phyloP scores from a whole-genome alignment of 2,888 invertebrate species.

The Aphrophora alni region DNA sequence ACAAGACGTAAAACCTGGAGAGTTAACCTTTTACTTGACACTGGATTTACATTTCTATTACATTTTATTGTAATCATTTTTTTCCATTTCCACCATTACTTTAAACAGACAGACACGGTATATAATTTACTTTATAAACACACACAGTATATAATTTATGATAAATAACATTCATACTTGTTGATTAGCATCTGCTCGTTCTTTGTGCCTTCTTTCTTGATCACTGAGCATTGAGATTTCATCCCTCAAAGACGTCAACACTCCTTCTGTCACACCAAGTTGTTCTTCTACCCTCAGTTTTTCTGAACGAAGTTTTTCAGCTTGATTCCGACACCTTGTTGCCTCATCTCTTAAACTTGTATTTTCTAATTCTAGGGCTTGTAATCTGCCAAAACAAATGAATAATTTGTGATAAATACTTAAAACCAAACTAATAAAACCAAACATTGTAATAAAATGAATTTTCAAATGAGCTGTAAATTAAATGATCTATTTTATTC shows the following conservation, averaged over 20 bases:
- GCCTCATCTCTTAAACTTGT: constrained; percentile 70
- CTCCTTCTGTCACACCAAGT: constrained; percentile 65
- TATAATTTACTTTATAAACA: not conserved
- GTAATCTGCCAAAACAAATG: constrained; percentile 61
- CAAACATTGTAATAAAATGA: no score
- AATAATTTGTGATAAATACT: no score
- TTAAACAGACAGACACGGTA: no score
- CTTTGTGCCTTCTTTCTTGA: constrained; percentile 61
- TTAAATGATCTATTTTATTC: no score
- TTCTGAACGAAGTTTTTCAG: constrained; percentile 67
- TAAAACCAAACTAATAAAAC: no score
- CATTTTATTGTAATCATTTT: no score
- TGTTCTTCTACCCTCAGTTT: constrained; percentile 62
- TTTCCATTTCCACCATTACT: no score
- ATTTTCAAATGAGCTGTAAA: no score
- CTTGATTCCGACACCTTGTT: constrained; percentile 66
- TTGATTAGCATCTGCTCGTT: constrained; percentile 54
- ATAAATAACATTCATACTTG: constrained; percentile 45
- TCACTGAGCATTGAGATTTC: constrained; percentile 62
- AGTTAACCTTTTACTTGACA: no score
- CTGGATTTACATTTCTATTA: no score
- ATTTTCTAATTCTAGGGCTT: constrained; percentile 72
- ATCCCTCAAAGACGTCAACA: constrained; percentile 62
- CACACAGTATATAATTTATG: not conserved
- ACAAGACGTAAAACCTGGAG: no score